A percentile compares a stretch with the other conserved stretches of the same genome.
phyloP scores from a whole-genome alignment of 2,113 vertebrate genomes.

The Camelus dromedarius region DNA sequence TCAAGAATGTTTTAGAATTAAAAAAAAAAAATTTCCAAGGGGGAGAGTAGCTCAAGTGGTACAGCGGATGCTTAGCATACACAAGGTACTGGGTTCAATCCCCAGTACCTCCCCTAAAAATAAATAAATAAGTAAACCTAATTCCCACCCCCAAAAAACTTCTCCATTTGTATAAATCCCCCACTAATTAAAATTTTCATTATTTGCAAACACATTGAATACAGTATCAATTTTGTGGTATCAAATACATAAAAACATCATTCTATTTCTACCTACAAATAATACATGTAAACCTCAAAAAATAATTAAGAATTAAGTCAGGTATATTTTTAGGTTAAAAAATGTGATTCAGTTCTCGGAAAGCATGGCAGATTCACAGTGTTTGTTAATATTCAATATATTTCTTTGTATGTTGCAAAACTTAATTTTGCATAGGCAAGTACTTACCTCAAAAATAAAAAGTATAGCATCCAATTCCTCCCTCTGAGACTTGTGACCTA shows the following conservation, averaged over 20 bases:
- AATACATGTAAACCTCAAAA: slow-evolving; percentile 11
- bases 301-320: slow-evolving; percentile 15
- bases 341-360: slow-evolving; percentile 10
- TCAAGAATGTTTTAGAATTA: neutral
- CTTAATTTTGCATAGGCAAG: neutral
- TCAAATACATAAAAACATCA: slow-evolving; percentile 42
- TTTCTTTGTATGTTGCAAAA: slow-evolving; percentile 30
- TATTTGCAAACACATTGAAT: neutral
- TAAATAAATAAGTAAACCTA: too few relatives aligned
- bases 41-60: too few relatives aligned
- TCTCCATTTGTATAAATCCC: neutral
- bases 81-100: too few relatives aligned
- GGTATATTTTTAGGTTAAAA: slow-evolving; percentile 32
- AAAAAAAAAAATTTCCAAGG: neutral
- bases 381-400: neutral
- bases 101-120: too few relatives aligned
- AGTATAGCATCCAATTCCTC: slow-evolving; percentile 99
- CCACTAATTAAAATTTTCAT: slow-evolving; percentile 34
- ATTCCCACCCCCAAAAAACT: neutral
- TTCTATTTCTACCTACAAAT: slow-evolving; percentile 47
- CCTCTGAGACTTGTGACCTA: slow-evolving; percentile 99
- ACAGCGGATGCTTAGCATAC: too few relatives aligned
- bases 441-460: slow-evolving; percentile 99
- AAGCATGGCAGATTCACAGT: neutral
- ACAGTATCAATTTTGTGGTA: neutral